Percentiles rank a stretch among this genome's conserved stretches.
Evolutionary conservation across 2,113 vertebrate genomes (phyloP).

Genomic region (Tetraodon nigroviridis): DNA sequence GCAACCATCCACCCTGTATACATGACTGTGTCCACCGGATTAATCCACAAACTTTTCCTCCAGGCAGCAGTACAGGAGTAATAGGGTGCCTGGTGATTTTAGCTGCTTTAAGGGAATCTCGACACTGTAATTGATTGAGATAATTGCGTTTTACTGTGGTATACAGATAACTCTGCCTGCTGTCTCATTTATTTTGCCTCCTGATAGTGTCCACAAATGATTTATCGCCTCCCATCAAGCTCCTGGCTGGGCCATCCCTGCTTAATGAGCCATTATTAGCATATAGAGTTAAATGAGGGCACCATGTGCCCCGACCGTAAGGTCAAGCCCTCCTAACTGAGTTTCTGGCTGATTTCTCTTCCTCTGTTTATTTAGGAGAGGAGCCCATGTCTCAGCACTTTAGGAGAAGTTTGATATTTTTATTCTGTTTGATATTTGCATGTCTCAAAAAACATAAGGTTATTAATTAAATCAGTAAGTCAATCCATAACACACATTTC

Average conservation of each 20-base stretch:
- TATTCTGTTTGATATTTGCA: no score
- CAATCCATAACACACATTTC: no score
- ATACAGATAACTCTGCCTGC: conserved; percentile 38
- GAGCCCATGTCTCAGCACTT: background rate
- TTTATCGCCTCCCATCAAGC: conserved; percentile 57
- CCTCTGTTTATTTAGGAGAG: background rate
- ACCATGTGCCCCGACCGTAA: conserved; percentile 1
- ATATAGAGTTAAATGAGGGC: conserved; percentile 42
- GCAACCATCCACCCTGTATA: conserved; percentile 35
- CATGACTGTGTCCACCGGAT: conserved; percentile 40
- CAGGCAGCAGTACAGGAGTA: conserved; percentile 22
- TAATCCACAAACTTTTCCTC: conserved; percentile 36
- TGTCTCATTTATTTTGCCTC: conserved; percentile 60
- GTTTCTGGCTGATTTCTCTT: background rate
- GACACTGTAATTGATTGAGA: no score
- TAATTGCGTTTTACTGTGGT: conserved; percentile 18
- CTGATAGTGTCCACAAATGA: conserved; percentile 59
- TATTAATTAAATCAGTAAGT: no score
- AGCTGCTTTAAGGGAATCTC: background rate
- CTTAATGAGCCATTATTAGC: conserved; percentile 61
- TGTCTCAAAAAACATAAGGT: no score
- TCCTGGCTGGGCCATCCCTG: conserved; percentile 47
- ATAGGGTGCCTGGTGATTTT: background rate
- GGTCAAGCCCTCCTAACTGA: background rate
- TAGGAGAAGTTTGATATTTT: background rate